Percentiles rank a stretch among this genome's conserved stretches.
phyloP scores from a whole-genome alignment of 1,140 invertebrate genomes.

The Bombus terrestris region DNA sequence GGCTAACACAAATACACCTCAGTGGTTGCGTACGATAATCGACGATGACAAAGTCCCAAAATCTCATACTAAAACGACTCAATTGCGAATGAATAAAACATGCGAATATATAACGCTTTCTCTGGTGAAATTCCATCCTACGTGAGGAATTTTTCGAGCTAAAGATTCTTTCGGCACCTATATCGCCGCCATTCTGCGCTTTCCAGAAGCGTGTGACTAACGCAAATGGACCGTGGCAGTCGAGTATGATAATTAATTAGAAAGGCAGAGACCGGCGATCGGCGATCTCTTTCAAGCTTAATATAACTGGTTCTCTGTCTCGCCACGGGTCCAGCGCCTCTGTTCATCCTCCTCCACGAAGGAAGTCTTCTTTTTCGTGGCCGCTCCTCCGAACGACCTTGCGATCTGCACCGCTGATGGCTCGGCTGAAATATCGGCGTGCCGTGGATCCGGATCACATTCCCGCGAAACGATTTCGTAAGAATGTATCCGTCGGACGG shows the following conservation, averaged over 20 bases:
- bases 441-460: constrained; percentile 46
- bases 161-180: neutral
- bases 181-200: neutral
- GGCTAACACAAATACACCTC: no score
- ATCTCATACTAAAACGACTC: neutral
- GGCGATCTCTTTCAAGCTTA: neutral
- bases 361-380: neutral
- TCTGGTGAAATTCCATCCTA: neutral
- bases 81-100: no score
- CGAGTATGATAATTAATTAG: constrained; percentile 63
- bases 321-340: neutral
- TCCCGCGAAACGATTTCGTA: constrained; percentile 40
- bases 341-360: neutral
- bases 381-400: neutral
- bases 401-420: neutral
- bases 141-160: neutral
- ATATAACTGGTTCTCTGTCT: constrained; percentile 21
- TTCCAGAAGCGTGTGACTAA: constrained; percentile 47
- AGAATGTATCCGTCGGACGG: constrained; percentile 6
- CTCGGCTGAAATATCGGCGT: constrained; percentile 33
- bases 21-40: neutral
- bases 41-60: neutral
- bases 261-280: constrained; percentile 30
- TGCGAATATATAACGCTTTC: constrained; percentile 15
- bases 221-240: constrained; percentile 32